phyloP scores from a whole-genome alignment of 1,140 invertebrate species.

The Sipha flava region DNA sequence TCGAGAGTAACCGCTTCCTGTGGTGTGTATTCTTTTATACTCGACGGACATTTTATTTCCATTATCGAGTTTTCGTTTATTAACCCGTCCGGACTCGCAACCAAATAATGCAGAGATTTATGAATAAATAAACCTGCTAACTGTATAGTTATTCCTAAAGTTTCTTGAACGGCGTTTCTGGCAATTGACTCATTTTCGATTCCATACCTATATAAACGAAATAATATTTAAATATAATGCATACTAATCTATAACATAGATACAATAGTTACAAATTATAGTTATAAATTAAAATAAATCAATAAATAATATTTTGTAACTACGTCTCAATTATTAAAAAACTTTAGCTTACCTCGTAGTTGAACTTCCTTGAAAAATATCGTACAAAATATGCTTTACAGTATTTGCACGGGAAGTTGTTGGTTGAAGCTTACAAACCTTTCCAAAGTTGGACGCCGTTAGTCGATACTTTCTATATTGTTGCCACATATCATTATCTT shows the following conservation, averaged over 20 bases:
- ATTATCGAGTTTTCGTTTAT: neutral
- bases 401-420: neutral
- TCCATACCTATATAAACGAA: neutral
- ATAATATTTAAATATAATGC: neutral
- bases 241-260: neutral
- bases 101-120: neutral
- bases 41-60: neutral
- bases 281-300: neutral
- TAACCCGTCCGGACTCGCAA: neutral
- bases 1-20: neutral
- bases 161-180: neutral
- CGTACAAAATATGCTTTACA: neutral
- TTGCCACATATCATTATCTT: neutral
- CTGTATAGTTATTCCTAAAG: neutral
- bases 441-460: neutral
- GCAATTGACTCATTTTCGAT: neutral
- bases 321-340: neutral
- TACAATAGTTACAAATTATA: neutral
- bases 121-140: neutral
- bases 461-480: neutral
- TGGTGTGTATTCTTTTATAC: neutral
- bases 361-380: neutral
- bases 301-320: neutral
- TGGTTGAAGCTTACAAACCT: neutral
- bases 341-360: neutral